Evolutionary conservation across 2,797 vertebrate species (phyloP), one percentile per base, ranked within the genome.

Genomic region (Coregonus sp.): DNA sequence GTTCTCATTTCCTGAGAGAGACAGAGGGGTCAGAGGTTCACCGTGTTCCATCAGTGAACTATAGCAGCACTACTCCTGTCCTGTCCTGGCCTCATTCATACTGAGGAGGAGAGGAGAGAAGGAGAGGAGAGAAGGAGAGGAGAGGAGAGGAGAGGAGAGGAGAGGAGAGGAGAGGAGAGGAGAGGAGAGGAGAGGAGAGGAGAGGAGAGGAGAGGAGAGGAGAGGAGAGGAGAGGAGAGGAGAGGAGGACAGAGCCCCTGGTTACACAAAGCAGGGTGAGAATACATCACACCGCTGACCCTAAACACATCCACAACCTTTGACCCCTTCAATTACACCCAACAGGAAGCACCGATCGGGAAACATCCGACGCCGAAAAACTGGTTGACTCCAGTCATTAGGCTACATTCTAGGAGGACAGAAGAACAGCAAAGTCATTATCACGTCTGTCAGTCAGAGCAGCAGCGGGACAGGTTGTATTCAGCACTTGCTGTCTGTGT

Each of bases 31-130:
- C 80, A 82, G 70, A 80, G 85, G 82, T 87, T 81, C 76, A 75
- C 75, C 2, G 65, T 74, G 80, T 76, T 72, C 14, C 16, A n/a
- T 29, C 31, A 51, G 67, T 66, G 54, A 50, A 76, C 52, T 14
- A 18, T n/a, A 35, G 78, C 59, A 7, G 67, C 59, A 33, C 56
- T n/a, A 79, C 84, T 74, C 86, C 86, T 83, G 85, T 89, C 88
- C 88, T 83, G 86, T 83, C 73, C 78, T 33, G 47, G 12, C 40
- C 20, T 47, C 11, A 15, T 40, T 29, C 29, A 69, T 54, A 5
- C 2, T 25, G 37, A 78, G 73, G 20, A 51, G 37, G 72, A 61
- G 6, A 68, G 70, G 20, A 72, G 51, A 52, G 35, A 16, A 4
- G 35, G 37, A 78, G 70, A 20, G 25, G 50, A 72, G 66, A 11